Percentiles rank a stretch among this genome's conserved stretches.
Conservation (phyloP, 2,888 invertebrate species). For the Harpalus rubripes region DNA sequence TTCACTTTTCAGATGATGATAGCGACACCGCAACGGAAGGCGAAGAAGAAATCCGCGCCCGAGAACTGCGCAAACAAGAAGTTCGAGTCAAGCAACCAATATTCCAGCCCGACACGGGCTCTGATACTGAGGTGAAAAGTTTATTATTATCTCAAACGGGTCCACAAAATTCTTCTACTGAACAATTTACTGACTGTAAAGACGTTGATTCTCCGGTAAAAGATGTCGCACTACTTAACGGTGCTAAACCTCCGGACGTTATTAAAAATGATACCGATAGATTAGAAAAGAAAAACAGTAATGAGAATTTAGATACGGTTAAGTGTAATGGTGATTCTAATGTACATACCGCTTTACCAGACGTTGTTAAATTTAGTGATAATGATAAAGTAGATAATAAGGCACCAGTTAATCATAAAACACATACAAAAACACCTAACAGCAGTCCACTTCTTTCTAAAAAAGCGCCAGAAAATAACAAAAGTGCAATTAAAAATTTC, state of each 20-base stretch:
- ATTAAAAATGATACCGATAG: slow-evolving; percentile 40
- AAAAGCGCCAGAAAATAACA: slow-evolving; percentile 35
- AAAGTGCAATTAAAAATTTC: slow-evolving; percentile 61
- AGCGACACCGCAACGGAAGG: slow-evolving; percentile 87
- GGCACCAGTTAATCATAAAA: background rate
- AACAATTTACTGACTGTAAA: slow-evolving; percentile 46
- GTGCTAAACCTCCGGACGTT: slow-evolving; percentile 47
- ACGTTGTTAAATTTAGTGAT: slow-evolving; percentile 47
- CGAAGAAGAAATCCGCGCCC: slow-evolving; percentile 84
- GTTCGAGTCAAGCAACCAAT: slow-evolving; percentile 83
- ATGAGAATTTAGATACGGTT: slow-evolving; percentile 21
- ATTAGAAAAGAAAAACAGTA: slow-evolving; percentile 31
- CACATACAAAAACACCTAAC: slow-evolving; percentile 1
- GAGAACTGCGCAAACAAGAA: slow-evolving; percentile 84
- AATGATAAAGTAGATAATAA: slow-evolving; percentile 25
- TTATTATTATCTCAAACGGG: slow-evolving; percentile 53
- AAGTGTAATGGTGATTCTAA: slow-evolving; percentile 38
- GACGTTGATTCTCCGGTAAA: slow-evolving; percentile 17
- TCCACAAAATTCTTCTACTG: slow-evolving; percentile 36
- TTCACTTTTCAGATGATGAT: slow-evolving; percentile 79
- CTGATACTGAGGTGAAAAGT: slow-evolving; percentile 86
- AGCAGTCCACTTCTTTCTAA: slow-evolving; percentile 45
- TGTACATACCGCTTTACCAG: slow-evolving; percentile 42
- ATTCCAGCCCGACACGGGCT: slow-evolving; percentile 82
- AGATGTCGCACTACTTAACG: slow-evolving; percentile 11